phyloP scores from a whole-genome alignment of 2,797 vertebrate species.

The Gadopsis marmoratus region DNA sequence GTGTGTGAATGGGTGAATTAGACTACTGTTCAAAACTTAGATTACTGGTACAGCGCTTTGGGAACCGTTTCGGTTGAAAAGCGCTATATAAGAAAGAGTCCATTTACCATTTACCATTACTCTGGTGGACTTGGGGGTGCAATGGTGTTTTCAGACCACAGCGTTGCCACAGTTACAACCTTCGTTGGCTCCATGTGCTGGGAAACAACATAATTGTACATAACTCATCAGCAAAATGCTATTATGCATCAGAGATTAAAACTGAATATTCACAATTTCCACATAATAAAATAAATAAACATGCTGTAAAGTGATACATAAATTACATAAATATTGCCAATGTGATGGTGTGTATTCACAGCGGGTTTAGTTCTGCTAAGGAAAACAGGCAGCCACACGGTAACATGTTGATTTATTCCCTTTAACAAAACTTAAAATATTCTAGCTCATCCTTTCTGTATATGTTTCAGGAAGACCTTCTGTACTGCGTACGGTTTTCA shows the following conservation, averaged over 20 bases:
- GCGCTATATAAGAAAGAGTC: no score
- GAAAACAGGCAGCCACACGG: background rate
- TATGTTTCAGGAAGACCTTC: background rate
- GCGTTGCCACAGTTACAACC: slow-evolving; percentile 8
- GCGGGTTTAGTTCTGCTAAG: background rate
- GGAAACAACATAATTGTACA: slow-evolving; percentile 17
- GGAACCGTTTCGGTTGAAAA: no score
- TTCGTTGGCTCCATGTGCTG: slow-evolving; percentile 60
- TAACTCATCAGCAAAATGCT: background rate
- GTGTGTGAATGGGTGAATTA: no score
- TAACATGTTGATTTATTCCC: background rate
- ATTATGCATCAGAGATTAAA: background rate
- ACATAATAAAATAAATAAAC: background rate
- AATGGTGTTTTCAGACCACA: slow-evolving; percentile 66
- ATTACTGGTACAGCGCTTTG: no score
- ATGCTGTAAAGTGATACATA: background rate
- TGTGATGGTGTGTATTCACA: background rate
- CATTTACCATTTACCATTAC: no score
- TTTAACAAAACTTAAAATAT: background rate
- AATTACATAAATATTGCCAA: no score
- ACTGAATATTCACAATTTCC: background rate
- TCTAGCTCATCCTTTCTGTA: background rate
- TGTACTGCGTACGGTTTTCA: background rate
- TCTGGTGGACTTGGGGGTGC: background rate
- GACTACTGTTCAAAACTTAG: no score